Evolutionary conservation across 2,113 vertebrate species (phyloP).

Genomic region (Gobius niger): DNA sequence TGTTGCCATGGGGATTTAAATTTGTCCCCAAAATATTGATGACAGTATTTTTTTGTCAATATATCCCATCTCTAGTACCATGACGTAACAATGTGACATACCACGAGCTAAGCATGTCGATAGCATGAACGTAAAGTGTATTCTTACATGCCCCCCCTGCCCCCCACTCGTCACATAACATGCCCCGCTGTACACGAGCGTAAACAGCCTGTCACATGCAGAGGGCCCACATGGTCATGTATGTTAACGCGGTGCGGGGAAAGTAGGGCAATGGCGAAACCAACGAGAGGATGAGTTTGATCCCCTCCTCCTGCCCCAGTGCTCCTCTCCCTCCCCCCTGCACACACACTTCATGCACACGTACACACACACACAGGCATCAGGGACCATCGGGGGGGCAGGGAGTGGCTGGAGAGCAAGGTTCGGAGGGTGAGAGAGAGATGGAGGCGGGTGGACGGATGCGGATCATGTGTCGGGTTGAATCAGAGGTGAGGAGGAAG

Average conservation of each 20-base stretch:
- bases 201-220: not conserved
- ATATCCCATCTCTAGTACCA: too few species aligned
- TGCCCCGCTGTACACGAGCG: not conserved
- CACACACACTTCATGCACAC: not conserved
- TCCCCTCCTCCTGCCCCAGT: slow-evolving; percentile 41
- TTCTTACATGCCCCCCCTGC: too few species aligned
- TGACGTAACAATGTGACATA: too few species aligned
- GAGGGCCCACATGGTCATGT: slow-evolving; percentile 33
- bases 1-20: too few species aligned
- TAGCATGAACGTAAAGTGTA: too few species aligned
- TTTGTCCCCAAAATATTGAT: too few species aligned
- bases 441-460: slow-evolving; percentile 19
- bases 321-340: slow-evolving; percentile 5
- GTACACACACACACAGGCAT: not conserved
- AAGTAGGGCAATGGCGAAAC: slow-evolving; percentile 66
- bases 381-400: not conserved
- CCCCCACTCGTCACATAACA: too few species aligned
- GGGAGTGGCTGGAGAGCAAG: not conserved
- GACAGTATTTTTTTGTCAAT: too few species aligned
- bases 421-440: slow-evolving; percentile 15
- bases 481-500: not conserved
- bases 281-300: slow-evolving; percentile 55
- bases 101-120: too few species aligned
- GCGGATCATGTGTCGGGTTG: slow-evolving; percentile 35
- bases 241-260: slow-evolving; percentile 33